Conservation (phyloP, 2,888 invertebrate species). For the Augiades crinisus region DNA sequence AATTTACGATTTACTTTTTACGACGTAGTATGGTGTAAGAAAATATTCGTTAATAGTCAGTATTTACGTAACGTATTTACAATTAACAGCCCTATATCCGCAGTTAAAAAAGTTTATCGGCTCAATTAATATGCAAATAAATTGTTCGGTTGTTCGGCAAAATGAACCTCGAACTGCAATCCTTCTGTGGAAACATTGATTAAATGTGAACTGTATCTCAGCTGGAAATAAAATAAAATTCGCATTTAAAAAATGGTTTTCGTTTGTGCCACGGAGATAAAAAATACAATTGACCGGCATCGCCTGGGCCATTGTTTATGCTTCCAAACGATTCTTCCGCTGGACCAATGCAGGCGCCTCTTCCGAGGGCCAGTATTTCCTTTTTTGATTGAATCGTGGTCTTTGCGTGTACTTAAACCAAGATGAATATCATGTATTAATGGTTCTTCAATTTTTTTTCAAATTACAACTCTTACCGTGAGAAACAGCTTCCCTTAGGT, state of each 20-base stretch:
- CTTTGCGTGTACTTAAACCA: too few species aligned
- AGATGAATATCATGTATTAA: too few species aligned
- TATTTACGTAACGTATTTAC: too few species aligned
- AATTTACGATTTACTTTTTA: too few species aligned
- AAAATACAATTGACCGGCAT: slow-evolving; percentile 19
- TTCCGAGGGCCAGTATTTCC: neutral
- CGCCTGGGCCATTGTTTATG: slow-evolving; percentile 27
- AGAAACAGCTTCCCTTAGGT: too few species aligned
- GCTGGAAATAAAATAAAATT: slow-evolving; percentile 18
- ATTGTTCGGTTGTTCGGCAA: slow-evolving; percentile 8
- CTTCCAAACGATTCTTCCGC: slow-evolving; percentile 7
- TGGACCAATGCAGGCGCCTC: slow-evolving; percentile 2
- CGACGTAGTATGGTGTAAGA: too few species aligned
- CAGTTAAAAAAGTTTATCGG: neutral
- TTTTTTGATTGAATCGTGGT: neutral
- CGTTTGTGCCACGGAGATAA: slow-evolving; percentile 19
- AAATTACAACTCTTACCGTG: too few species aligned
- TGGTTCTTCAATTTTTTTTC: too few species aligned
- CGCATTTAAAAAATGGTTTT: slow-evolving; percentile 13
- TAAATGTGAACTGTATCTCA: slow-evolving; percentile 15
- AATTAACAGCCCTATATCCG: neutral
- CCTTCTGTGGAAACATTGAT: slow-evolving; percentile 13
- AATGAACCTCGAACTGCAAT: slow-evolving; percentile 10
- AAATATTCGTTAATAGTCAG: too few species aligned
- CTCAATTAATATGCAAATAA: slow-evolving; percentile 6